Conservation (phyloP, 1,140 invertebrate species). For the Papilio glaucus region DNA sequence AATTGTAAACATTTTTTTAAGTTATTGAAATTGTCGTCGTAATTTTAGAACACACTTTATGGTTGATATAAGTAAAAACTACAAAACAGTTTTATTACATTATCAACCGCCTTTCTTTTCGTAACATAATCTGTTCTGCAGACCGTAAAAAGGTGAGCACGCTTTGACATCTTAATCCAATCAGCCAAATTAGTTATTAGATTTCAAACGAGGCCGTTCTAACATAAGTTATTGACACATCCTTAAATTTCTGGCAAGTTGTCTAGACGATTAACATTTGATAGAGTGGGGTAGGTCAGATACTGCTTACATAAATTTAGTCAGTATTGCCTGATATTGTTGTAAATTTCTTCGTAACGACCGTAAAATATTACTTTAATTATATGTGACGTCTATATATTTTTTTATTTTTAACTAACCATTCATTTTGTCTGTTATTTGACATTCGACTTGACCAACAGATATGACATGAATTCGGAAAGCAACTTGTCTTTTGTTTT, state of each 20-base stretch:
- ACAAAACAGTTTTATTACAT: constrained; percentile 10
- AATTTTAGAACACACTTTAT: no score
- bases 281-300: constrained; percentile 66
- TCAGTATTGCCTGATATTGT: constrained; percentile 36
- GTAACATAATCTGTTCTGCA: constrained; percentile 71
- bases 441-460: neutral
- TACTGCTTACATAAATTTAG: constrained; percentile 42
- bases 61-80: no score
- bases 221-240: constrained; percentile 63
- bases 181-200: constrained; percentile 74
- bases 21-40: no score
- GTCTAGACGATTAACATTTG: constrained; percentile 61
- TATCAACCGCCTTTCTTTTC: constrained; percentile 41
- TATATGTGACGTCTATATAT: neutral
- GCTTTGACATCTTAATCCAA: constrained; percentile 79
- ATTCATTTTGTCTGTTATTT: neutral
- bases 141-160: constrained; percentile 58
- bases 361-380: constrained; percentile 29
- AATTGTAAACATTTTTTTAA: no score
- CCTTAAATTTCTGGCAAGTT: constrained; percentile 49
- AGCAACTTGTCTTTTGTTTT: neutral
- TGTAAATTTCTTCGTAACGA: constrained; percentile 41
- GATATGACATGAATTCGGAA: neutral
- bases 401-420: constrained; percentile 5
- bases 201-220: constrained; percentile 60